Conservation (phyloP, 1,140 invertebrate genomes). For the Sinella curviseta region DNA sequence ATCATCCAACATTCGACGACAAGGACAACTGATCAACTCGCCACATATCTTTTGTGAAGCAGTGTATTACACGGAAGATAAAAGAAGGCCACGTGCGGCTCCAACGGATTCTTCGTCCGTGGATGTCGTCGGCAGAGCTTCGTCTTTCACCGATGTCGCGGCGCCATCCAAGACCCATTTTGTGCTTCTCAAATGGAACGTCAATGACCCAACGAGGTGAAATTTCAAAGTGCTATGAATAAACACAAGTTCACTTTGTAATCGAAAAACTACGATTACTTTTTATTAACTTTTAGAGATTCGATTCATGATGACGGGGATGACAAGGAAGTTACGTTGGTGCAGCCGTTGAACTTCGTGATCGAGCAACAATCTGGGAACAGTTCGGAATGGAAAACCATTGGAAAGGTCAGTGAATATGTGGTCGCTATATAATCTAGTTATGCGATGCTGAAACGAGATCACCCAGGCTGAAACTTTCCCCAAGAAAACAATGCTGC, state of each 20-base stretch:
- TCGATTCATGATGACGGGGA: background rate
- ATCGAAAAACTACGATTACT: no score
- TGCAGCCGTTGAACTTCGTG: slow-evolving; percentile 27
- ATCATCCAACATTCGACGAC: background rate
- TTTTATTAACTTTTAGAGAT: no score
- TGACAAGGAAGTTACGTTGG: background rate
- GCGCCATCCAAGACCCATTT: slow-evolving; percentile 15
- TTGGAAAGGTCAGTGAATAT: slow-evolving; percentile 32
- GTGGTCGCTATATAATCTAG: no score
- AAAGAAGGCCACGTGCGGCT: background rate
- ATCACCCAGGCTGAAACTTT: no score
- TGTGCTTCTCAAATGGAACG: slow-evolving; percentile 31
- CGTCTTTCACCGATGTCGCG: background rate
- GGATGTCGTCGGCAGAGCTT: background rate
- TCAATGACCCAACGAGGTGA: background rate
- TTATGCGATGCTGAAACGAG: no score
- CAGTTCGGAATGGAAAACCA: slow-evolving; percentile 12
- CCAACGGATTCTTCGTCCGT: background rate
- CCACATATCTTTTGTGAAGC: slow-evolving; percentile 19
- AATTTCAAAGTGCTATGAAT: no score
- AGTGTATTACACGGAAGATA: background rate
- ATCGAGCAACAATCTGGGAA: slow-evolving; percentile 19
- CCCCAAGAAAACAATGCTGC: no score
- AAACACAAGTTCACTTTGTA: no score
- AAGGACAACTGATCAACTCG: background rate